phyloP scores from a whole-genome alignment of 92 coral and sea anemone genomes.

The Bergia sp. region DNA sequence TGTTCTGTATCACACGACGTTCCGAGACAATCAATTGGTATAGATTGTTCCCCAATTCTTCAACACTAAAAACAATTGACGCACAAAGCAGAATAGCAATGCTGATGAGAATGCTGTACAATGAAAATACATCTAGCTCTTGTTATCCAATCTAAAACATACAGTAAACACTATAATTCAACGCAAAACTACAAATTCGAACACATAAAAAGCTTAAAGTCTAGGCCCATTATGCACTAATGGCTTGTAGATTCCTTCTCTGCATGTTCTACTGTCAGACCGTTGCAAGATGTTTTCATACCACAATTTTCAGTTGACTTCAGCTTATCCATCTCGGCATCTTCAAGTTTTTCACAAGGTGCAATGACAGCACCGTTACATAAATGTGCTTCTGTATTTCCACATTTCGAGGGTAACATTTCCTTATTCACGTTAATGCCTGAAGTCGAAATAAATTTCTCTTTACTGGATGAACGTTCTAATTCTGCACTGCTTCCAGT shows the following conservation, averaged over 20 bases:
- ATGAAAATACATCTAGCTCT: neutral
- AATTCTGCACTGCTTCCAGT: neutral
- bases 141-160: neutral
- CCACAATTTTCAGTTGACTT: conserved; percentile 17
- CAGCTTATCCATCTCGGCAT: neutral
- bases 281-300: conserved; percentile 23
- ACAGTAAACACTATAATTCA: neutral
- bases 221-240: neutral
- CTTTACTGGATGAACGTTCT: neutral
- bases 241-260: neutral
- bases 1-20: neutral
- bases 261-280: conserved; percentile 1
- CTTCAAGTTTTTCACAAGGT: conserved; percentile 1
- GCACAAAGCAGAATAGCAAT: neutral
- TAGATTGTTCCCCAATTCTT: neutral
- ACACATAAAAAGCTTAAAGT: neutral
- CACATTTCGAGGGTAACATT: neutral
- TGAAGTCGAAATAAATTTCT: neutral
- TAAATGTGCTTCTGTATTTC: neutral
- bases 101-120: neutral
- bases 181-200: neutral
- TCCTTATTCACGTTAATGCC: neutral
- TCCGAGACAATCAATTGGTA: neutral
- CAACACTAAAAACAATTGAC: neutral
- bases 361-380: conserved; percentile 4